phyloP scores from a whole-genome alignment of 2,797 vertebrate genomes.

The Rhyacichthys aspro region DNA sequence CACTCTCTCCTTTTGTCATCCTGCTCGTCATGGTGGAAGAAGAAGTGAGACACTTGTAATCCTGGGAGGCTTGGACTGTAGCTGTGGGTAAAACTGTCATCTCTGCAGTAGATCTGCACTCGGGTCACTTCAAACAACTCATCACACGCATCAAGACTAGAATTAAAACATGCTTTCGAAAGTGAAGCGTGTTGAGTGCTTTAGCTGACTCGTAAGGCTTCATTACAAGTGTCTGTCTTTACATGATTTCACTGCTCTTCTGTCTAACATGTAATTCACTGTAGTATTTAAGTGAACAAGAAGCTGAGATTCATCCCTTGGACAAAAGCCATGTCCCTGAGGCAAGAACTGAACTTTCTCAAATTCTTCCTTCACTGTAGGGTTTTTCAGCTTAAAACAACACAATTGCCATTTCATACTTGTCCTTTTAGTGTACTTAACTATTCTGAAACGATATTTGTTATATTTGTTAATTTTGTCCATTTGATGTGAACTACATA shows the following conservation, averaged over 20 bases:
- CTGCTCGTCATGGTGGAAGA: conserved; percentile 9
- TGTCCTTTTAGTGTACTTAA: too few species aligned
- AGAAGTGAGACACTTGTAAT: conserved; percentile 12
- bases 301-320: neutral
- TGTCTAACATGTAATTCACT: neutral
- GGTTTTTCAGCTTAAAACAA: too few species aligned
- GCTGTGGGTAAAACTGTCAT: conserved; percentile 33
- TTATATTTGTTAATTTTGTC: too few species aligned
- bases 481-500: too few species aligned
- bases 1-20: conserved; percentile 3
- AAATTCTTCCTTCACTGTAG: neutral
- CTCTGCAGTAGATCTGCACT: conserved; percentile 34
- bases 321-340: conserved; percentile 14
- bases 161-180: conserved; percentile 3
- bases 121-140: conserved; percentile 17
- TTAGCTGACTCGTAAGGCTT: conserved; percentile 11
- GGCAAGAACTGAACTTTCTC: conserved; percentile 1
- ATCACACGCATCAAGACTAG: neutral
- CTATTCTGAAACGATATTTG: too few species aligned
- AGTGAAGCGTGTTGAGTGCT: conserved; percentile 9
- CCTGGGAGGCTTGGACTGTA: conserved; percentile 8
- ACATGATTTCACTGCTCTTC: neutral
- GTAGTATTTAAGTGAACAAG: neutral
- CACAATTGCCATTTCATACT: too few species aligned
- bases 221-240: neutral